Base-by-base conservation (phyloP, 2,888 invertebrate species). In the Volucella inflata region DNA sequence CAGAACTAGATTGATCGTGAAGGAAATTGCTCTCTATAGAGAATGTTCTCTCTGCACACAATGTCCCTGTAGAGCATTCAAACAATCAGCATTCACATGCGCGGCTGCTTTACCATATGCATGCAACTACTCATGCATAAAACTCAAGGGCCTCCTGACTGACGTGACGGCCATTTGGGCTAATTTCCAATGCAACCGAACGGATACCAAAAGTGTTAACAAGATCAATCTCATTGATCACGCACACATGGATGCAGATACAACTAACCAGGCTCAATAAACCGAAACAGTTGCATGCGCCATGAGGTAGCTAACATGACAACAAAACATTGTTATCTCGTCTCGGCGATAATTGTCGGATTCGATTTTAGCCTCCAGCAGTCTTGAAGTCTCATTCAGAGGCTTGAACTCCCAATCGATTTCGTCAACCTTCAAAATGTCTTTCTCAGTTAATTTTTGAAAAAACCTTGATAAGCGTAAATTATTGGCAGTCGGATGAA, bases 181-280 rank as follows among this genome's bases (percentile, higher is more conserved):
- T 65, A 68, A 81, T 76, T 75, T 53, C 46, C 59, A 80, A 71
- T 71, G 80, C 80, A 57, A 3, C 16, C 30, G 12, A 6, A 55
- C 57, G 51, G 65, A 44, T 68, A 57, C 42, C 50, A 30, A 64
- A 59, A 85, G 81, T 72, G 85, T 65, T 81, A 81, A 85, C 85
- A 72, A 81, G 85, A 85, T 81, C 85, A 70, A 85, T 81, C 71
- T 71, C 76, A 85, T 81, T 72, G 85, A 85, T 81, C 81, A 85
- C 81, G 81, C 72, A 75, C 62, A 75, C 76, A 60, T 17, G 40
- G 36, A 59, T 4, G 9, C 36, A 59, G 10, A 44, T 16, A 21
- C 62, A 44, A 6, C 30, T 2, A 30, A 30, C 30, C 30, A 30
- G 4, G 30, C 6, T 6, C 30, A 21, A 21, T 21, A 21, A 21